These are phyloP conservation scores for Morpho achilles DNA, from an alignment of 2,888 invertebrate genomes.

Conservation along the genomic window DNA sequence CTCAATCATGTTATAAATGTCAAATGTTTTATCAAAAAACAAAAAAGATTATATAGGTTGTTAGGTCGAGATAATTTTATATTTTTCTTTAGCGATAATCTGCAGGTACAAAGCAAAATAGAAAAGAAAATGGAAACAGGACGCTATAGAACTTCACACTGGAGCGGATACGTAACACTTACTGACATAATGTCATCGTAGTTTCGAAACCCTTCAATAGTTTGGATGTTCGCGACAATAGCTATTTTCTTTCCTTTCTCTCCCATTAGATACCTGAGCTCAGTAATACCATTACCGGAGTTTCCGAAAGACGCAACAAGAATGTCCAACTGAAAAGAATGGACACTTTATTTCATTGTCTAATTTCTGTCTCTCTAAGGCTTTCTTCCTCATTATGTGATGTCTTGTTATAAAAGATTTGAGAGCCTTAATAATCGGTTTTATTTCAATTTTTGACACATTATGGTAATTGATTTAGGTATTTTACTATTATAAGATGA, in stretches of 20 bases:
- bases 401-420: constrained; percentile 17
- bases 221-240: constrained; percentile 63
- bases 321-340: constrained; percentile 56
- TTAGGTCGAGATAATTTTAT: too few species aligned
- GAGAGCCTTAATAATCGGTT: not conserved
- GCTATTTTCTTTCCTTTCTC: constrained; percentile 62
- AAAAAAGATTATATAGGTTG: too few species aligned
- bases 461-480: too few species aligned
- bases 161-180: constrained; percentile 26
- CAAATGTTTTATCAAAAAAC: too few species aligned
- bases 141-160: not conserved
- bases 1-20: too few species aligned
- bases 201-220: constrained; percentile 53
- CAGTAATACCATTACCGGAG: constrained; percentile 37
- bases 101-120: too few species aligned
- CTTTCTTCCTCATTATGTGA: constrained; percentile 17
- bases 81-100: too few species aligned
- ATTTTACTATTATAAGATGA: too few species aligned
- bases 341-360: constrained; percentile 27
- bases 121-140: not conserved
- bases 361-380: constrained; percentile 19
- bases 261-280: constrained; percentile 53
- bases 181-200: constrained; percentile 57
- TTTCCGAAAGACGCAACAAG: constrained; percentile 56
- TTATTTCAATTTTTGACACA: not conserved